These are phyloP conservation scores for Molorchus minor DNA, from an alignment of 2,888 invertebrate species.

Conservation along the genomic window DNA sequence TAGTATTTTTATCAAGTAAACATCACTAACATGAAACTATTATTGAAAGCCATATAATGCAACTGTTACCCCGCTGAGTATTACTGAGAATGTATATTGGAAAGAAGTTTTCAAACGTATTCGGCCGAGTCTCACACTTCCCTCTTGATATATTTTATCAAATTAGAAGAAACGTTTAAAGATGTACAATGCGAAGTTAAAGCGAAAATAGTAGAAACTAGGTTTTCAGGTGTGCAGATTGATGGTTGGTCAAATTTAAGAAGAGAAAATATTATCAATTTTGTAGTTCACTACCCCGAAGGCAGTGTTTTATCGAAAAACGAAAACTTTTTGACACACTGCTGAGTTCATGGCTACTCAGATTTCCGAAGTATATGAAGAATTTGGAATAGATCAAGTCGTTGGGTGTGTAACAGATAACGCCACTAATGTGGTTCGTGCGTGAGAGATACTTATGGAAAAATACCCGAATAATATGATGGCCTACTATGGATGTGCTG, in stretches of 20 bases:
- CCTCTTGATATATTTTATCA: not conserved
- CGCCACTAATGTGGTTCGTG: not conserved
- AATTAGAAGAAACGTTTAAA: not conserved
- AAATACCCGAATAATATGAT: not conserved
- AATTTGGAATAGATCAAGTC: not conserved
- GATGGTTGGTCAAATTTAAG: not conserved
- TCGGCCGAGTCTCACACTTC: not conserved
- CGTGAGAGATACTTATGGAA: not conserved
- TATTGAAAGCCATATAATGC: not conserved
- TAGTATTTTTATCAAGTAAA: not conserved
- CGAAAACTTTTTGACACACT: not conserved
- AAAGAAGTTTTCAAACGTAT: not conserved
- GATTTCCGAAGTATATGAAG: not conserved
- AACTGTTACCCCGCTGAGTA: not conserved
- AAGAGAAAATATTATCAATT: not conserved
- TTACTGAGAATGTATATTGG: constrained; percentile 1
- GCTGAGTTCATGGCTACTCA: not conserved
- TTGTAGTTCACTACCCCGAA: no score
- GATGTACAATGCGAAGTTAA: no score
- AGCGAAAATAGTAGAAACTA: not conserved
- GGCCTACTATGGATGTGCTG: not conserved
- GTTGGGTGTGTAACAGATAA: not conserved
- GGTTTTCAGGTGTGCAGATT: not conserved
- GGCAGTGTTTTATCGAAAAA: no score
- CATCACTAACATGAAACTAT: not conserved